Conservation (phyloP, 2,797 vertebrate species). For the Acestrorhynchus altus region DNA sequence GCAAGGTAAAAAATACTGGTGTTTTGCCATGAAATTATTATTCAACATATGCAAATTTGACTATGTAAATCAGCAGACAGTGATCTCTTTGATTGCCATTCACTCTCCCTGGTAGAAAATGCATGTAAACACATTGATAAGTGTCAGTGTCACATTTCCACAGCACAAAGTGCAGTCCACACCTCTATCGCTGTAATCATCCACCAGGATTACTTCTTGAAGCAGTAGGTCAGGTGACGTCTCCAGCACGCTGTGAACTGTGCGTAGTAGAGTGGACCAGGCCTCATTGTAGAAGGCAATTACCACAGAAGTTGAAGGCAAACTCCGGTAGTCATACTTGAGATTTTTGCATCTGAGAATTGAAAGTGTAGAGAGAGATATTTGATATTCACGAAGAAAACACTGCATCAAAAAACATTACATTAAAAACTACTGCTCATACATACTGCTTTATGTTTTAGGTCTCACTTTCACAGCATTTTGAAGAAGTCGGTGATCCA, state of each 20-base stretch:
- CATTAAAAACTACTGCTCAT: no score
- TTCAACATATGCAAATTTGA: no score
- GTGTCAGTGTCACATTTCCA: background rate
- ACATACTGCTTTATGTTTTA: no score
- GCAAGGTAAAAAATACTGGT: no score
- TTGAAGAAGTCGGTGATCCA: no score
- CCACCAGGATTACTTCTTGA: slow-evolving; percentile 92
- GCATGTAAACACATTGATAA: background rate
- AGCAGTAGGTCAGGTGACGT: slow-evolving; percentile 92
- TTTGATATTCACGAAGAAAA: background rate
- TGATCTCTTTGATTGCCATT: no score
- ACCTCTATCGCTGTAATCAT: slow-evolving; percentile 98
- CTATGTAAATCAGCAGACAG: no score
- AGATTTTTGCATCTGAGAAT: slow-evolving; percentile 84
- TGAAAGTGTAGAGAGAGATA: no score
- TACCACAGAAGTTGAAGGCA: slow-evolving; percentile 85
- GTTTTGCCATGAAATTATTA: no score
- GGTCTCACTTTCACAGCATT: no score
- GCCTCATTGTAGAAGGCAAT: slow-evolving; percentile 92
- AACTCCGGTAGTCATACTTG: slow-evolving; percentile 78
- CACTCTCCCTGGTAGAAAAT: no score
- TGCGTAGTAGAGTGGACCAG: slow-evolving; percentile 88
- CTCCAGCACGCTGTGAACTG: slow-evolving; percentile 93
- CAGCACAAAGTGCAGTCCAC: background rate
- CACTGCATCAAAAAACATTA: no score